Evolutionary conservation across 2,113 vertebrate species (phyloP).

Genomic region (Heterocephalus glaber): DNA sequence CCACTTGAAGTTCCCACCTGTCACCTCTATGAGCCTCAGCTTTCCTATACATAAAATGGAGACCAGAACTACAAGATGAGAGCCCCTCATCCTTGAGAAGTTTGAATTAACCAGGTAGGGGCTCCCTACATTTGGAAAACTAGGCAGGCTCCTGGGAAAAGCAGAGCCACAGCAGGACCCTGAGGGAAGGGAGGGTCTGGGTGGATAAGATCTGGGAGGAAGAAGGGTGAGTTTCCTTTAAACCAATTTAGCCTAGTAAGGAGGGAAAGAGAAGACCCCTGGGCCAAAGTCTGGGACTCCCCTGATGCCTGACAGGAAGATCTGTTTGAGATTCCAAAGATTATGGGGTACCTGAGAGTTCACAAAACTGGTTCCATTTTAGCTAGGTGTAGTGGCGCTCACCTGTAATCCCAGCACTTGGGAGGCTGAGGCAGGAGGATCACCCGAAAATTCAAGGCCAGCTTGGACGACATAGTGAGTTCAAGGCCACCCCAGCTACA

Average conservation of each 20-base stretch:
- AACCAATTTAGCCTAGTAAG: neutral
- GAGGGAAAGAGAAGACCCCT: neutral
- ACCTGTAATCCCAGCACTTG: too few species aligned
- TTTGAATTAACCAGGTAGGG: constrained; percentile 19
- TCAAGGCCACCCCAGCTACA: neutral
- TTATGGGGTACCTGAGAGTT: neutral
- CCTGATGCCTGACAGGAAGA: neutral
- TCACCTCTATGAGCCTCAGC: neutral
- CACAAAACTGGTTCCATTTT: neutral
- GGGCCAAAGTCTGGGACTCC: neutral
- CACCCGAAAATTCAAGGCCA: neutral
- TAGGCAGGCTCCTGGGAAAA: neutral
- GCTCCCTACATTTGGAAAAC: neutral
- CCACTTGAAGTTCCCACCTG: neutral
- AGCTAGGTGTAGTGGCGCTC: too few species aligned
- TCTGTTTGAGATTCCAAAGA: neutral
- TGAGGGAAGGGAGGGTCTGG: neutral
- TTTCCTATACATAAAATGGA: neutral
- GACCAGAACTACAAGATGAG: neutral
- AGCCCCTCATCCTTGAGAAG: neutral
- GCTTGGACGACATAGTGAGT: neutral
- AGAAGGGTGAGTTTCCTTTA: neutral
- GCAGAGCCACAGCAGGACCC: neutral
- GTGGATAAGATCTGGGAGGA: neutral
- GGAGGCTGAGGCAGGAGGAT: neutral